Percentiles rank a stretch among this genome's conserved stretches.
Conservation (phyloP, 2,888 invertebrate species). For the Capitulum mitella region DNA sequence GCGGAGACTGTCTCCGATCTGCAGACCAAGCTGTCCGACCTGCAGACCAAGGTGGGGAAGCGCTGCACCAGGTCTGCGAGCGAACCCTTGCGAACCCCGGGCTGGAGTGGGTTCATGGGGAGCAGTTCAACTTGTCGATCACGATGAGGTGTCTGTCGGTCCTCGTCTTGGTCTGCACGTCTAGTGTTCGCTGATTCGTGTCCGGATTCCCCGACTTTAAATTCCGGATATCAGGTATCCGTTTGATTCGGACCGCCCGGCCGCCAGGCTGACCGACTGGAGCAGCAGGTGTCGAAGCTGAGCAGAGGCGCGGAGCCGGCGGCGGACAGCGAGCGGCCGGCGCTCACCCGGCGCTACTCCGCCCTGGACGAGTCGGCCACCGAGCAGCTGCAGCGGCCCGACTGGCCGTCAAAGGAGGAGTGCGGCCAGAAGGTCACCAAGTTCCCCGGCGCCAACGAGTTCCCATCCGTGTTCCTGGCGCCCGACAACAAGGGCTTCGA, state of each 20-base stretch:
- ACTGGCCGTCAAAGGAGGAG: conserved; percentile 43
- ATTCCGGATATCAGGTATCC: too few relatives aligned
- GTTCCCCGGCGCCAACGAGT: conserved; percentile 38
- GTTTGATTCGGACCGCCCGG: too few relatives aligned
- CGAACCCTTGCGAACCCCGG: too few relatives aligned
- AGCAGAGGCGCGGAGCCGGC: neutral
- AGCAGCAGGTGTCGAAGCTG: conserved; percentile 28
- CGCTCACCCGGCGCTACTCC: neutral
- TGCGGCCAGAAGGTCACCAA: conserved; percentile 50
- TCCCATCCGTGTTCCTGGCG: conserved; percentile 62
- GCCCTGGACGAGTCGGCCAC: conserved; percentile 40
- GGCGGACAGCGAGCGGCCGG: neutral
- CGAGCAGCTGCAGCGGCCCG: conserved; percentile 51
- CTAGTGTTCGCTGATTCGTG: too few relatives aligned
- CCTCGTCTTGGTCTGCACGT: too few relatives aligned
- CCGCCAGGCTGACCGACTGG: conserved; percentile 4
- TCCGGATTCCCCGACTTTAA: too few relatives aligned
- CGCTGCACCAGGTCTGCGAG: too few relatives aligned
- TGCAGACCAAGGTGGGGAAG: conserved; percentile 9
- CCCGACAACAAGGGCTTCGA: conserved; percentile 70
- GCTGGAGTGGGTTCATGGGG: too few relatives aligned
- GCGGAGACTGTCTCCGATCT: conserved; percentile 36
- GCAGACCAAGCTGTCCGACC: conserved; percentile 30
- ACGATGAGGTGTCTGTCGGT: too few relatives aligned
- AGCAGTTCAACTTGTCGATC: too few relatives aligned